Evolutionary conservation across 2,888 invertebrate genomes (phyloP).

Genomic region (Bursaphelenchus okinawaensis): DNA sequence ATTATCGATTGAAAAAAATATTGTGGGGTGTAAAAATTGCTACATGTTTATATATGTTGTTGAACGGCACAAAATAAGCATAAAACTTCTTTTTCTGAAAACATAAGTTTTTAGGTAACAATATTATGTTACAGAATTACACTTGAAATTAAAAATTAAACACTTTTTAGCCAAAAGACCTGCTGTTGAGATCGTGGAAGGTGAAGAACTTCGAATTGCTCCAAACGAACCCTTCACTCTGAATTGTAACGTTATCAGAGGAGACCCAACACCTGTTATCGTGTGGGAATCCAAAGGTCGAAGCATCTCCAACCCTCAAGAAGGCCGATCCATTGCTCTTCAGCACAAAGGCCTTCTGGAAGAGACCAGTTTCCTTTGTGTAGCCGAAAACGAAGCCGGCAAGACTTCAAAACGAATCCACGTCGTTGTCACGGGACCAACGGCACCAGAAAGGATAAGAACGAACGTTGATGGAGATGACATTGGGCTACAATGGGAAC

Average conservation of each 20-base stretch:
- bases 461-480: conserved; percentile 53
- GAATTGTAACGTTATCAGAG: conserved; percentile 49
- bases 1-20: too few relatives aligned
- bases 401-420: conserved; percentile 42
- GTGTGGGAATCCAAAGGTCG: conserved; percentile 49
- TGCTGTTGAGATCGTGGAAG: conserved; percentile 49
- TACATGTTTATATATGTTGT: too few relatives aligned
- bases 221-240: conserved; percentile 48
- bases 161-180: conserved; percentile 42
- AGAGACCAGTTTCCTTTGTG: conserved; percentile 47
- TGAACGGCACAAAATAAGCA: too few relatives aligned
- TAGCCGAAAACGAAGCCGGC: conserved; percentile 56
- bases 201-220: conserved; percentile 45
- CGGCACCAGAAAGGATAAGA: conserved; percentile 49
- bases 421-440: conserved; percentile 49
- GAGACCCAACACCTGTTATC: conserved; percentile 50
- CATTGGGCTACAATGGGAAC: conserved; percentile 49
- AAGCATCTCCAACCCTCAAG: conserved; percentile 40
- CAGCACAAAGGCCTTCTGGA: conserved; percentile 41
- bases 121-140: too few relatives aligned
- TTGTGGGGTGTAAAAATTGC: too few relatives aligned
- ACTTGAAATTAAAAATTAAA: too few relatives aligned
- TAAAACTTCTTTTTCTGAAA: too few relatives aligned
- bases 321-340: conserved; percentile 40
- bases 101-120: too few relatives aligned